Percentiles rank a stretch among this genome's conserved stretches.
phyloP scores from a whole-genome alignment of 2,113 vertebrate genomes.

The Girardinichthys multiradiatus region DNA sequence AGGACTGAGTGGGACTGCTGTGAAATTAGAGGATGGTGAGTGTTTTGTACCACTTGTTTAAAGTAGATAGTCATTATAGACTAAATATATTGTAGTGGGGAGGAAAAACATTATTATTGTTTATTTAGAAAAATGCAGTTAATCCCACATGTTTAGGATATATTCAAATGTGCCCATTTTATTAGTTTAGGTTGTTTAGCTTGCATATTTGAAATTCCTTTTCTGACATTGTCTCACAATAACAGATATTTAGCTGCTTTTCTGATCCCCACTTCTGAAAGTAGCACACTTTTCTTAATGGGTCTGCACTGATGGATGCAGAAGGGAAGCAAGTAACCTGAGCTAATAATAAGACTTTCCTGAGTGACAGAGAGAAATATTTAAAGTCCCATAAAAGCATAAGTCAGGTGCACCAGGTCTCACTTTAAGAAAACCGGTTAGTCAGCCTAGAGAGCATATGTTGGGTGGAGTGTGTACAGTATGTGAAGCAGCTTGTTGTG shows the following conservation, averaged over 20 bases:
- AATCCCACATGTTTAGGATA: neutral
- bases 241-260: neutral
- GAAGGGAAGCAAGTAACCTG: neutral
- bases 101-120: neutral
- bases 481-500: slow-evolving; percentile 32
- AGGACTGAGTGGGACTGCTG: slow-evolving; percentile 21
- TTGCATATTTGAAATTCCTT: neutral
- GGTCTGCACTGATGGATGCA: neutral
- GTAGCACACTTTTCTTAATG: neutral
- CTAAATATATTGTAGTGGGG: neutral
- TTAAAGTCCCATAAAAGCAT: slow-evolving; percentile 23
- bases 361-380: slow-evolving; percentile 14
- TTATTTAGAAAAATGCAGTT: neutral
- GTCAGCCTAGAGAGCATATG: slow-evolving; percentile 29
- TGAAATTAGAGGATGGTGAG: slow-evolving; percentile 71
- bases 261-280: neutral
- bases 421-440: slow-evolving; percentile 57
- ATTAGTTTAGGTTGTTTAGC: neutral
- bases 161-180: no score
- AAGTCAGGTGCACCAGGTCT: slow-evolving; percentile 8
- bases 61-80: neutral
- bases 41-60: slow-evolving; percentile 27
- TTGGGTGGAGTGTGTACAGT: slow-evolving; percentile 42
- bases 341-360: slow-evolving; percentile 4
- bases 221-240: neutral